Evolutionary conservation across 2,113 vertebrate genomes (phyloP).

Genomic region (Beaufortia kweichowensis): DNA sequence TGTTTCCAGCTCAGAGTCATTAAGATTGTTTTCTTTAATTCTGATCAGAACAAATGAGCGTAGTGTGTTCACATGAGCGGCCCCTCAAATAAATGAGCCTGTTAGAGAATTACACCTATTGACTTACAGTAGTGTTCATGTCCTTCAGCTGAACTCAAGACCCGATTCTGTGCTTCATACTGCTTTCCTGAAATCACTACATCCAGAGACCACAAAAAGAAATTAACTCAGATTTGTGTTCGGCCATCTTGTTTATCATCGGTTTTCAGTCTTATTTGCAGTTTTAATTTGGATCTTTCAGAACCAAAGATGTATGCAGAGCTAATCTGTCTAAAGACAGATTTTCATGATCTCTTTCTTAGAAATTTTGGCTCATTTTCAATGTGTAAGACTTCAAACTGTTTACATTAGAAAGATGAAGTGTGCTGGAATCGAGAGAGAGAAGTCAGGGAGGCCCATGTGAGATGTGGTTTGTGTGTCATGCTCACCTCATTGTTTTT

Average conservation of each 20-base stretch:
- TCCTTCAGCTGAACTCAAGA: conserved; percentile 74
- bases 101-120: conserved; percentile 72
- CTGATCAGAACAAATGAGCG: conserved; percentile 75
- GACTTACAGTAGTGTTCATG: conserved; percentile 82
- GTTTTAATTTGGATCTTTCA: conserved; percentile 40
- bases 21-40: conserved; percentile 77
- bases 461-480: conserved; percentile 58
- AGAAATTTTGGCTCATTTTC: conserved; percentile 47
- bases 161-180: conserved; percentile 75
- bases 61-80: conserved; percentile 59
- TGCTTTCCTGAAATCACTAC: conserved; percentile 56
- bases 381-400: conserved; percentile 54
- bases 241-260: conserved; percentile 24
- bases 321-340: conserved; percentile 45
- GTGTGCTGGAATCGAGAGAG: conserved; percentile 53
- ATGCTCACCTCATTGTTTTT: conserved; percentile 73
- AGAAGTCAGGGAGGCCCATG: conserved; percentile 43
- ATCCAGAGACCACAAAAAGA: conserved; percentile 57
- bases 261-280: background rate
- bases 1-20: conserved; percentile 69
- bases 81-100: conserved; percentile 70
- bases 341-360: conserved; percentile 34
- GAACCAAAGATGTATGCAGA: conserved; percentile 28
- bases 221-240: background rate
- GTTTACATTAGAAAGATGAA: conserved; percentile 58